Base-by-base conservation (phyloP, 2,797 vertebrate genomes). In the Ciconia nigra region DNA sequence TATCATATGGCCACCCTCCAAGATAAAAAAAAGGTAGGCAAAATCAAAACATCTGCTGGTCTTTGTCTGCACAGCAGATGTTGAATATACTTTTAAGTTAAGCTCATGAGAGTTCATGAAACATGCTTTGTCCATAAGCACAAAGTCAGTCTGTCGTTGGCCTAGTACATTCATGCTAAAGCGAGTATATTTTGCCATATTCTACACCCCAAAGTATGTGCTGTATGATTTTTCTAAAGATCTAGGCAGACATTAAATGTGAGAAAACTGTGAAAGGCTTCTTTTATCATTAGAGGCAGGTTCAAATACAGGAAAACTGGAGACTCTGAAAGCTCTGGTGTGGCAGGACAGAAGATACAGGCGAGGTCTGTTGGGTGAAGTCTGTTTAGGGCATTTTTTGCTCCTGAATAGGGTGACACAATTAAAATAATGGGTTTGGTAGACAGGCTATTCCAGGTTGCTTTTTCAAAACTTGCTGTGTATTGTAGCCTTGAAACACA, bases 41-140 rank as follows among this genome's bases (percentile, higher is more conserved):
- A 93, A 94, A 89, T 78, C 51, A 92, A 97, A 97, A 96, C 90
- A 94, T 94, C 92, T 95, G 85, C 87, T 92, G n/a, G 69, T 91
- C 47, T 87, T 65, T 2, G 17, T 86, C 86, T 96, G 86, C 37
- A 52, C 58, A 86, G 65, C 92, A 93, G 81, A 96, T 92, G 89
- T 91, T 95, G 78, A 83, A 57, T 79, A 76, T 15, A 14, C 77
- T 96, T 94, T 80, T 35, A 94, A 92, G 70, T 54, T 88, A 82
- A 78, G 47, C 73, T 90, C 31, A 41, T 79, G 65, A 92, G 77
- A 96, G 51, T 94, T 93, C 54, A 52, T 46, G 54, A 62, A 78
- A 78, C 26, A 15, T 57, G 74, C 58, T 92, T 84, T 6, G 29
- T 93, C 57, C 37, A 21, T 83, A 91, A 88, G 42, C 47, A 52